Base-by-base conservation (phyloP, 1,140 invertebrate species). In the Idris sp. region DNA sequence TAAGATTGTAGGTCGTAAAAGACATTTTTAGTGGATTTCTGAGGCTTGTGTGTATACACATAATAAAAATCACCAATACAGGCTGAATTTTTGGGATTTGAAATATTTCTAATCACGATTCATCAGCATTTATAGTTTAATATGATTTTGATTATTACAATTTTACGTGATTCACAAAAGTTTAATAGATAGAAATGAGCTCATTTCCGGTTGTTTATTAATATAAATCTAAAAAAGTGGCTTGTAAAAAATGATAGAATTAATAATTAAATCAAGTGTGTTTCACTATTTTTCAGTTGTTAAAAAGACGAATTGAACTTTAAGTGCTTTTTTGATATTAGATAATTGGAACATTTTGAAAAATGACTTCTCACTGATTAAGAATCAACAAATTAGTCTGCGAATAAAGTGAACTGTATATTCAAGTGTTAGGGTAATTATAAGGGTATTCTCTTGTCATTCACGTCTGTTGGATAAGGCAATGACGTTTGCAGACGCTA, bases 401-500 rank as follows among this genome's bases (percentile, higher is more conserved):
- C 13, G 22, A 31, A 36, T 35, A 38, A 36, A 10, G 9, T 28
- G 31, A 33, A 31, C n/a, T n/a, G n/a, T 18, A 41, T 49, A 56
- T 58, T 40, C 43, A 26, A 25, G 62, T 31, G 10, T 48, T 56
- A 18, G 2, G 16, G 11, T 33, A 67, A 67, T 56, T 56, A 58
- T 58, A 56, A 56, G 15, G 28, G 40, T 67, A 58, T 67, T 61
- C 43, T 51, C 41, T 53, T 71, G 59, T 61, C 59, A 67, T 61
- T 67, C 53, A 49, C 22, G 36, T 48, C 56, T 9, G 48, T 62
- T 56, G 26, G 38, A 68, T 65, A 74, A 53, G 41, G 25, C 46
- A 61, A 62, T 61, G 49, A 74, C 43, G 56, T 62, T 61, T 68
- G 72, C 28, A 53, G 41, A 2, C 19, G 48, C 48, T 62, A 68